A percentile compares a stretch with the other conserved stretches of the same genome.
Evolutionary conservation across 35 echinoderm and acorn worm species (phyloP).

Genomic region (Anneissia japonica): DNA sequence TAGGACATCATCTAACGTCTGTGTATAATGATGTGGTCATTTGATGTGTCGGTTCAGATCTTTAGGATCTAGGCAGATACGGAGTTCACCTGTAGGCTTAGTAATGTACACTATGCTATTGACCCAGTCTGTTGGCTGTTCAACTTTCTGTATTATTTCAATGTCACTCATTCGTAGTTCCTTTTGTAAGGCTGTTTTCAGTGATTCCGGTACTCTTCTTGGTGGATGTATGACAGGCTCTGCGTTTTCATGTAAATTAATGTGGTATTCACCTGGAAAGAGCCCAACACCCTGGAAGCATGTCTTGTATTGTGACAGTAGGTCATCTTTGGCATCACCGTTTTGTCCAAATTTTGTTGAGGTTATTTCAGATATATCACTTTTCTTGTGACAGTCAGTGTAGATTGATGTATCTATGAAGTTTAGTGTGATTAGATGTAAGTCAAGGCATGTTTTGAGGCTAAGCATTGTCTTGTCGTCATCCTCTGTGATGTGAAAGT

Average conservation of each 20-base stretch:
- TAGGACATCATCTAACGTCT: neutral
- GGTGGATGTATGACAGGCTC: slow-evolving; percentile 4
- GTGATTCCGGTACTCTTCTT: neutral
- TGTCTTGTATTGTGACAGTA: neutral
- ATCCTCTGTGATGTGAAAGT: neutral
- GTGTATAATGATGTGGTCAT: neutral
- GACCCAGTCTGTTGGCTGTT: neutral
- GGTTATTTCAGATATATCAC: neutral
- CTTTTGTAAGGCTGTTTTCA: neutral
- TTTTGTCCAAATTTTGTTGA: no score
- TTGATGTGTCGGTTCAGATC: neutral
- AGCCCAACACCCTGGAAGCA: neutral
- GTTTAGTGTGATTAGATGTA: neutral
- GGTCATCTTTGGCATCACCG: neutral
- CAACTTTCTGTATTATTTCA: neutral
- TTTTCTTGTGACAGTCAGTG: neutral
- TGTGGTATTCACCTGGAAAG: slow-evolving; percentile 16
- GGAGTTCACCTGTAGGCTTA: no score
- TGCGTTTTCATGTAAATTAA: neutral
- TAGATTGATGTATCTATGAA: no score
- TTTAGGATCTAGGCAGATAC: slow-evolving; percentile 6
- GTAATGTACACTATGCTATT: neutral
- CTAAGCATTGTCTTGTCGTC: neutral
- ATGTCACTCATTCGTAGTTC: neutral
- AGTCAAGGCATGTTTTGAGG: neutral